Evolutionary conservation across 2,888 invertebrate species (phyloP), one percentile per base, ranked within the genome.

Genomic region (Melanostoma mellinum): DNA sequence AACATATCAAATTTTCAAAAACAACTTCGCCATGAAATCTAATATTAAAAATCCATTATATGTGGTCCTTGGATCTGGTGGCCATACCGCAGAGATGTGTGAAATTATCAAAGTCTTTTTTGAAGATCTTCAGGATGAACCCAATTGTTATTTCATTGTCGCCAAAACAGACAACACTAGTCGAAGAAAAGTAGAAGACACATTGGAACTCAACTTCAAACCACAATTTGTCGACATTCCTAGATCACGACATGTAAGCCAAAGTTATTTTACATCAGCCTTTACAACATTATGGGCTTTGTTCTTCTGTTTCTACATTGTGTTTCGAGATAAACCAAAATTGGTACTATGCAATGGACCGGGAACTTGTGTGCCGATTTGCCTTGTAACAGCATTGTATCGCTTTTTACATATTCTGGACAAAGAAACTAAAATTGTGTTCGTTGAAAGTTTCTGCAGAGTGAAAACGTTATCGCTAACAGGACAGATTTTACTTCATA

Each of bases 361-460:
- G 52, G 99, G 99, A 5, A 99, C 98, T 4, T 99, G 99, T 91
- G 93, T 99, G 78, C 99, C 99, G 3, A 92, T 98, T 71, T 98
- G 98, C 92, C 87, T 95, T 69, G 93, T 95, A 68, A 95, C 95
- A 10, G 96, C 96, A 89, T 56, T 97, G 0, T 92, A 95, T 86
- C 95, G 95, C 90, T 93, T 95, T 80, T 89, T 95, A 0, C 94
- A 94, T 86, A 88, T 97, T n/a, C 84, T 90, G 44, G 90, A 92
- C 38, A 38, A 78, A 0, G 92, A 94, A 86, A 94, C 94, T 75
- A 94, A 94, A 88, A 96, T 98, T 76, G 93, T 99, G 68, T 99
- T 97, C 91, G 93, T 99, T 61, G 99, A 99, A 92, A 99, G 99
- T 89, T 95, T 97, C 88, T 99, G 99, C 89, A 93, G 99, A 87